phyloP scores from a whole-genome alignment of 2,113 vertebrate species.

The Lampris incognitus region DNA sequence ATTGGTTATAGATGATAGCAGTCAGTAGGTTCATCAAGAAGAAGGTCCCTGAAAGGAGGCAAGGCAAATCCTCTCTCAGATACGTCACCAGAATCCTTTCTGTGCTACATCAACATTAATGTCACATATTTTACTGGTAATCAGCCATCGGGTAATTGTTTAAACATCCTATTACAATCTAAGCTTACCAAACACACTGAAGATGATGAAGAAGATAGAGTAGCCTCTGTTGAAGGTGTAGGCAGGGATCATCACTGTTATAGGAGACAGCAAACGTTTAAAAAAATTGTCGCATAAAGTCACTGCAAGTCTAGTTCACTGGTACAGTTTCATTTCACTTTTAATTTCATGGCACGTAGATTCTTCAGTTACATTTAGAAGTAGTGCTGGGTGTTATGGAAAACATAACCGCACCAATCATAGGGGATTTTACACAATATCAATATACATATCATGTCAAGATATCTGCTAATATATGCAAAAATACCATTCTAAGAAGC shows the following conservation, averaged over 20 bases:
- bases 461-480: too few relatives aligned
- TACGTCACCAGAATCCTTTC: accelerated
- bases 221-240: slow-evolving; percentile 91
- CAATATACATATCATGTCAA: too few relatives aligned
- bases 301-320: too few relatives aligned
- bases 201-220: slow-evolving; percentile 91
- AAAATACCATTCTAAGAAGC: too few relatives aligned
- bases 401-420: too few relatives aligned
- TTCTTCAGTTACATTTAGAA: too few relatives aligned
- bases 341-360: too few relatives aligned
- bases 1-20: slow-evolving; percentile 98
- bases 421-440: too few relatives aligned
- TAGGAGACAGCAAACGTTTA: slow-evolving; percentile 7
- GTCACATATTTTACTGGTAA: background rate
- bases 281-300: too few relatives aligned
- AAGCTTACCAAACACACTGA: slow-evolving; percentile 92
- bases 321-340: too few relatives aligned
- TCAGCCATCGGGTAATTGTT: background rate
- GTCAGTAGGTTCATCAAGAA: slow-evolving; percentile 97
- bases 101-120: background rate
- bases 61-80: background rate
- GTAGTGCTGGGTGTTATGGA: too few relatives aligned
- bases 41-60: slow-evolving; percentile 86
- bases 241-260: slow-evolving; percentile 92
- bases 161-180: background rate